phyloP scores from a whole-genome alignment of 2,797 vertebrate species.

The Notolabrus celidotus region DNA sequence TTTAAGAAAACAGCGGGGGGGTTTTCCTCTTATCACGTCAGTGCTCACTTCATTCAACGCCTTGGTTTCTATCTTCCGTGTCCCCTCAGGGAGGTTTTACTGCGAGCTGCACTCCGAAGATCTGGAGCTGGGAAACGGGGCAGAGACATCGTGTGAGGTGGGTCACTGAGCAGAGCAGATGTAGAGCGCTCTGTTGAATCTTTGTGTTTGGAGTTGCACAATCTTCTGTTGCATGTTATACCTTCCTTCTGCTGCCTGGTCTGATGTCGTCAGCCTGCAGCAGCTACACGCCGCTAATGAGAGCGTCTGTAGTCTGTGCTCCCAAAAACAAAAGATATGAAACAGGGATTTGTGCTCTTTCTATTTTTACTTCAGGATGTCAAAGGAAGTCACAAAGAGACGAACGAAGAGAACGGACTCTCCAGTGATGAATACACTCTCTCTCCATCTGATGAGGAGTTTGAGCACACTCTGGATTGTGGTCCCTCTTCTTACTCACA shows the following conservation, averaged over 20 bases:
- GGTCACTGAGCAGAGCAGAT: conserved; percentile 53
- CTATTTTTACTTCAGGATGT: conserved; percentile 39
- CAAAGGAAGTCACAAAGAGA: neutral
- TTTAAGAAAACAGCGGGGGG: conserved; percentile 31
- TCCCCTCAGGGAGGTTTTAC: conserved; percentile 83
- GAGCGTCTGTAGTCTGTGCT: neutral
- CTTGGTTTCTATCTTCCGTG: conserved; percentile 37
- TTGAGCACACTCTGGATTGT: conserved; percentile 59
- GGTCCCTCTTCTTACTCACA: conserved; percentile 13
- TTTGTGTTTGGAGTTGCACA: conserved; percentile 32
- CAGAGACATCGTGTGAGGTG: conserved; percentile 66
- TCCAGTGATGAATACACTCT: conserved; percentile 64
- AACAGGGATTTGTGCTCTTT: neutral
- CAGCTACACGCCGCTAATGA: neutral
- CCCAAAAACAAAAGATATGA: neutral
- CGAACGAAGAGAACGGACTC: conserved; percentile 39
- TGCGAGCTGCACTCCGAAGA: conserved; percentile 85
- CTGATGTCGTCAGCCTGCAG: conserved; percentile 17
- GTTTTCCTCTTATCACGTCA: conserved; percentile 10
- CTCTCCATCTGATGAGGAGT: conserved; percentile 74
- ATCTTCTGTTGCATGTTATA: conserved; percentile 35
- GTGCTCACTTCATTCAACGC: conserved; percentile 20
- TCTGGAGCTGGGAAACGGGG: conserved; percentile 46
- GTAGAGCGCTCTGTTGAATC: conserved; percentile 23
- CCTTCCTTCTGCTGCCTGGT: conserved; percentile 19